Evolutionary conservation across 2,888 invertebrate genomes (phyloP), one percentile per base, ranked within the genome.

Genomic region (Palloptera scutellata): DNA sequence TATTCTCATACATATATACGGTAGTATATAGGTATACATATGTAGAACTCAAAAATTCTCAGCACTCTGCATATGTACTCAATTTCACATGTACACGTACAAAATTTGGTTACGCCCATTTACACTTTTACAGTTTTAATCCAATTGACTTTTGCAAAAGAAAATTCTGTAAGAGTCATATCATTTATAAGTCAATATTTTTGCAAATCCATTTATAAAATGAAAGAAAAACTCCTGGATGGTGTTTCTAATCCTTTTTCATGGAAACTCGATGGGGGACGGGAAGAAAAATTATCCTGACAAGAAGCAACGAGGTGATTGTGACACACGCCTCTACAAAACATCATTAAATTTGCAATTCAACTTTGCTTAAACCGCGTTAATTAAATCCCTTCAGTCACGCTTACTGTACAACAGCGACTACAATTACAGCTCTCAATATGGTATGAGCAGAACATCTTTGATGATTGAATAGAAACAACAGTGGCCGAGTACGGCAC

Each of bases 381-480:
- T 78, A 78, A 79, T 79, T 79, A 77, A 79, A 79, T 79, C 79
- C 73, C 75, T 72, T 79, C 80, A 73, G 79, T 74, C 75, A 79
- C 78, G 75, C 76, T 76, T 70, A 64, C 70, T 62, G 62, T 11
- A 17, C 12, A 8, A 10, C n/a, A 40, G 8, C 54, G 12, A 12
- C 48, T n/a, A 9, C 42, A 30, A 17, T 20, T 30, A 15, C 40
- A 11, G 6, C 41, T 6, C 8, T n/a, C n/a, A n/a, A n/a, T n/a
- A n/a, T n/a, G 9, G 0, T 15, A 10, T 17, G 17, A 57, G 40
- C 53, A 59, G 45, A 52, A n/a, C 17, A 30, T 30, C 30, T 30
- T 11, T 40, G 19, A 45, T 43, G 15, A 64, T 66, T 42, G 64
- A 41, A 64, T 43, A 6, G 43, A 9, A 55, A 66, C 68, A 67